Base-by-base conservation (phyloP, 2,113 vertebrate species). In the Tenebrosternarchus preto region DNA sequence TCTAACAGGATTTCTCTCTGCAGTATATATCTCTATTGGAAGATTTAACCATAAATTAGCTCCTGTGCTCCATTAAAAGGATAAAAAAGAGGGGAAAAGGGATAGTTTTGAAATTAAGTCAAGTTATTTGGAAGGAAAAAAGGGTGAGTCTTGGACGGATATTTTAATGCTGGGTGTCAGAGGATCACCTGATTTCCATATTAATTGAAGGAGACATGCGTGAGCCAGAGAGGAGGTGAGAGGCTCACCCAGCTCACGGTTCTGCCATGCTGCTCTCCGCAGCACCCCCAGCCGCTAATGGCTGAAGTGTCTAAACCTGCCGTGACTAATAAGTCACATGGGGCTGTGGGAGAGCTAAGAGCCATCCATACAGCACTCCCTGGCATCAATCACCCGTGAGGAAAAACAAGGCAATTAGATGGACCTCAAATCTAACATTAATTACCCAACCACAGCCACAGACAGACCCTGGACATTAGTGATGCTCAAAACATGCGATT, bases 271-370 rank as follows among this genome's bases (percentile, higher is more conserved):
- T 88, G 86, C 85, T 86, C 88, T 77, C 88, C 83, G 73, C 84
- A 29, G 82, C 83, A 78, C 84, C 80, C 50, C 85, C 86, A 84
- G 75, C 81, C 87, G 83, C 80, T 83, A 88, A 89, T 85, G 86
- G 86, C 85, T 70, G 87, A 85, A 88, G 88, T 87, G 82, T 85
- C 89, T 76, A 74, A 85, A 81, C 87, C 82, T 87, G 80, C 85
- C 86, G 86, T 86, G 82, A 89, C 87, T 87, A 90, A 90, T 91
- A 89, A 90, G 87, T 83, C 83, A 83, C 82, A 82, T 80, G 85
- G 84, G 85, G 67, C 64, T 73, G 59, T 55, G 61, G 72, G 76
- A 60, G 67, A 46, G 33, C 83, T 82, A 56, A 85, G 84, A 81
- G 78, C 81, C 77, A 81, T 87, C 86, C 87, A 77, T 92, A 86